Evolutionary conservation across 2,797 vertebrate genomes (phyloP).

Genomic region (Bradypodion pumilum): DNA sequence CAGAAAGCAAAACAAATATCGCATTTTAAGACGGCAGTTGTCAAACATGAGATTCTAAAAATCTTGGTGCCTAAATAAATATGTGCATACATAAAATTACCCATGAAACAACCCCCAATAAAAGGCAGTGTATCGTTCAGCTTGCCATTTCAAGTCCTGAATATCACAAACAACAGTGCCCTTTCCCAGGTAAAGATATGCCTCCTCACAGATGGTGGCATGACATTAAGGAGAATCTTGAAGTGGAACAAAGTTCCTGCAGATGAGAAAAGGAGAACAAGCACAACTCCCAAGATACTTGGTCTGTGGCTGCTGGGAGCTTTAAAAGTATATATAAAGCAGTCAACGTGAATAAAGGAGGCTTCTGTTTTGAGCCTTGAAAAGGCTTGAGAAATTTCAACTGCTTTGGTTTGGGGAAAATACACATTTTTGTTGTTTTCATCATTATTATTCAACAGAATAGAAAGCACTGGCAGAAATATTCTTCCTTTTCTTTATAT

Average conservation of each 20-base stretch:
- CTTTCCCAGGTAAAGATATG: background rate
- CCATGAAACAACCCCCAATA: too few species aligned
- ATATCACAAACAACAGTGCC: background rate
- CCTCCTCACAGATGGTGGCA: background rate
- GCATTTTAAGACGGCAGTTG: background rate
- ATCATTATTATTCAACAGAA: too few species aligned
- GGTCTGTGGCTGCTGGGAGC: background rate
- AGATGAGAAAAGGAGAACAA: background rate
- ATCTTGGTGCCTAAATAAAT: too few species aligned
- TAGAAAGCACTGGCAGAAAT: background rate
- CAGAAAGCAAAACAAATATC: background rate
- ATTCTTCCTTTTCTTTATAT: background rate
- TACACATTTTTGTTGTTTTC: background rate
- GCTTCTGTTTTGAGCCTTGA: background rate
- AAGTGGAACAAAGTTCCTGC: background rate
- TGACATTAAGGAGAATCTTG: background rate
- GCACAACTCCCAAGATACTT: background rate
- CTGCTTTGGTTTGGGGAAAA: background rate
- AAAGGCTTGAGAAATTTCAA: background rate
- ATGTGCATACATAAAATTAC: too few species aligned
- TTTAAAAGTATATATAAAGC: background rate
- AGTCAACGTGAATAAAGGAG: background rate
- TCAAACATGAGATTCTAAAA: background rate
- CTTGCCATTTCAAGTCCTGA: background rate
- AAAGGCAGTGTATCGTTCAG: background rate